phyloP scores from a whole-genome alignment of 2,113 vertebrate species.

The Murina feae region DNA sequence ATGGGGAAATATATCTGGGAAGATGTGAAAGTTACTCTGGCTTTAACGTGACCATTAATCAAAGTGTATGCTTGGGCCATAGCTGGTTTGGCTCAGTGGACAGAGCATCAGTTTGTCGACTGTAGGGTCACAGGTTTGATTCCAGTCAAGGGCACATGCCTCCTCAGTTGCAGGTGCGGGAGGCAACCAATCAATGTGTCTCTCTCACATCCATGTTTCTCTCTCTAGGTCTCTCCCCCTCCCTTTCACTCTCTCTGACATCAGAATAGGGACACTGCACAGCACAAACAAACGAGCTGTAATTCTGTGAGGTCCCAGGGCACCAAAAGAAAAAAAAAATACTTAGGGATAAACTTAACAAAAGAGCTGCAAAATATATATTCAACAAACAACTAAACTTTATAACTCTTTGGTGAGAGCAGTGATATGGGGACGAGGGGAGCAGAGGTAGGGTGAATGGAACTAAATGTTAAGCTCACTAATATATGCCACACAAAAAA shows the following conservation, averaged over 20 bases:
- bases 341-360: not conserved
- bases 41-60: slow-evolving; percentile 82
- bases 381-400: not conserved
- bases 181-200: no score
- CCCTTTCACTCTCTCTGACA: slow-evolving; percentile 12
- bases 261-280: slow-evolving; percentile 51
- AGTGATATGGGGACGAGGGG: slow-evolving; percentile 31
- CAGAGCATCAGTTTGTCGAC: no score
- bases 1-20: not conserved
- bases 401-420: slow-evolving; percentile 78
- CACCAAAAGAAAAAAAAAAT: not conserved
- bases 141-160: no score
- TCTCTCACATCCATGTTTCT: no score
- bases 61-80: slow-evolving; percentile 40
- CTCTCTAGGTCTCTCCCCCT: no score
- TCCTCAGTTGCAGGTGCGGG: no score
- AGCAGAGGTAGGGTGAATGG: slow-evolving; percentile 65
- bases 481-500: slow-evolving; percentile 83
- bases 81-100: no score
- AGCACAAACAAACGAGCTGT: slow-evolving; percentile 83
- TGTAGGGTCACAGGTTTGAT: no score
- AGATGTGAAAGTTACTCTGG: slow-evolving; percentile 54
- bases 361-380: not conserved
- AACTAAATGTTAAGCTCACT: slow-evolving; percentile 81
- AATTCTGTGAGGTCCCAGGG: slow-evolving; percentile 75